These are phyloP conservation scores for Monoplex corrugatus DNA, from an alignment of 2,888 invertebrate genomes.

Conservation along the genomic window DNA sequence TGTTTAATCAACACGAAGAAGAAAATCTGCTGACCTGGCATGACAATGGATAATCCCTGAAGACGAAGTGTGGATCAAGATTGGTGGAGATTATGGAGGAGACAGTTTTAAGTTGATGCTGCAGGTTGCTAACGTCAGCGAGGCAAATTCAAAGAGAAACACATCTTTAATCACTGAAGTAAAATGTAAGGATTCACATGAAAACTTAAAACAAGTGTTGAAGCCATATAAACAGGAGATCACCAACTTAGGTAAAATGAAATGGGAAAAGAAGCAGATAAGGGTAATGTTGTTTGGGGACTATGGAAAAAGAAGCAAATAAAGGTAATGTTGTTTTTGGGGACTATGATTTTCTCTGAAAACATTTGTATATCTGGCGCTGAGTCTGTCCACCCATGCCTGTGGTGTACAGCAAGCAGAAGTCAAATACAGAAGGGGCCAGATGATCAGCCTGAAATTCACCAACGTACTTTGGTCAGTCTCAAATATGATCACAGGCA, in stretches of 20 bases:
- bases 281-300: constrained; percentile 28
- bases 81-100: constrained; percentile 41
- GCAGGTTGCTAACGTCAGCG: constrained; percentile 27
- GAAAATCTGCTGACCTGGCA: constrained; percentile 34
- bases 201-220: constrained; percentile 4
- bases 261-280: constrained; percentile 18
- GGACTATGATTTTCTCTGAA: constrained; percentile 25
- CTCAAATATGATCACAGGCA: neutral
- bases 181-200: constrained; percentile 28
- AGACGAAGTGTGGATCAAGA: constrained; percentile 38
- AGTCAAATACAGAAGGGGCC: neutral
- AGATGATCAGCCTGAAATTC: neutral
- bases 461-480: neutral
- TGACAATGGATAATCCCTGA: neutral
- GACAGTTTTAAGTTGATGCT: constrained; percentile 34
- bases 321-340: no score
- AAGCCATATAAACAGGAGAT: neutral
- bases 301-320: no score
- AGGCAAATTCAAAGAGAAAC: constrained; percentile 21
- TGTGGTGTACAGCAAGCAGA: constrained; percentile 29
- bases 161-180: constrained; percentile 37
- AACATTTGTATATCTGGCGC: constrained; percentile 31
- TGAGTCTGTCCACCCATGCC: constrained; percentile 31
- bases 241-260: neutral
- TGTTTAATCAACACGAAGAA: no score